Base-by-base conservation (phyloP, 1,140 invertebrate species). In the Rhyacophila brunnea region DNA sequence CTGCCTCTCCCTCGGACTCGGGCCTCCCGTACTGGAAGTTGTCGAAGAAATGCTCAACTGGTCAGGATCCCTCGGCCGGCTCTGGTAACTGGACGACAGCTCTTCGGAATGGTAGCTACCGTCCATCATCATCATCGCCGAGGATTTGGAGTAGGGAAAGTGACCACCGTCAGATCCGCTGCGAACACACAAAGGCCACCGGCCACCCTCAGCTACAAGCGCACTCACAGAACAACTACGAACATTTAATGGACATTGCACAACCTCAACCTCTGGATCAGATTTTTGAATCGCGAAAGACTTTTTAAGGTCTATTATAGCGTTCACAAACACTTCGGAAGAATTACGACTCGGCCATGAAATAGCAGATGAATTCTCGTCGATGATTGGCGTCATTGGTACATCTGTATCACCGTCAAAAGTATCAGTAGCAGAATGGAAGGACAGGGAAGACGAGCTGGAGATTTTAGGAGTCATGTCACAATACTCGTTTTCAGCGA, bases 41-140 rank as follows among this genome's bases (percentile, higher is more conserved):
- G 75, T 74, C 0, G 72, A 74, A 4, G 72, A 74, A 15, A 77
- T 60, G 48, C 74, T 76, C 34, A 75, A 70, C 59, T 74, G 74
- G 59, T 77, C 75, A 0, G 70, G 68, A 38, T 76, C 74, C 47
- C 70, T 50, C 9, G 49, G 28, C 32, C 58, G 49, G 1, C 50
- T 58, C 17, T 65, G 63, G 49, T 65, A 65, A 34, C 58, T 61
- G 6, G 63, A 65, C 11, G 59, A 65, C 23, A 65, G 42, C 43
- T 65, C 64, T 18, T 65, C 64, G 10, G 59, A 62, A 28, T 65
- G 59, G 23, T 65, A 65, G 60, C 60, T 65, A 11, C 59, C 59
- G 11, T 65, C 64, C 64, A 62, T 65, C 38, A 58, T 28, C n/a
- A 49, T 54, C 64, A 62, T 65, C 38, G 54, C 19, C n/a, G 46